Evolutionary conservation across 2,797 vertebrate genomes (phyloP).

Genomic region (Lagodon rhomboides): DNA sequence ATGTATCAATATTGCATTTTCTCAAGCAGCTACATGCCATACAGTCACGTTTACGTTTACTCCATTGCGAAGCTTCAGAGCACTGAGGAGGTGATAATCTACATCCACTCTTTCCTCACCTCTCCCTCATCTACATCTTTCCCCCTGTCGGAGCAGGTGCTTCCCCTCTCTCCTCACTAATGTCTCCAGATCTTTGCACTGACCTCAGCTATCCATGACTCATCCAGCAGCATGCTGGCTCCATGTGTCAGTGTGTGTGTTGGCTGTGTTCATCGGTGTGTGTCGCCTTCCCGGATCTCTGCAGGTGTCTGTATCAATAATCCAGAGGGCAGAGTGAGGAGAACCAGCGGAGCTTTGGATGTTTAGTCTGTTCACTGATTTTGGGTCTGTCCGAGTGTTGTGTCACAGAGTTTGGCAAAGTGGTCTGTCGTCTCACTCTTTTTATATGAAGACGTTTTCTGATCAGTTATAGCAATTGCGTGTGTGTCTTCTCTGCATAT

Average conservation of each 20-base stretch:
- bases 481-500: neutral
- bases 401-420: slow-evolving; percentile 4
- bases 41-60: neutral
- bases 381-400: slow-evolving; percentile 13
- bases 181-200: slow-evolving; percentile 67
- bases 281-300: slow-evolving; percentile 69
- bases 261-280: slow-evolving; percentile 63
- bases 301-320: slow-evolving; percentile 79
- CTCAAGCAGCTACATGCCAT: neutral
- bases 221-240: slow-evolving; percentile 68
- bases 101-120: slow-evolving; percentile 4
- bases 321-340: slow-evolving; percentile 52
- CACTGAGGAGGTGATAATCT: neutral
- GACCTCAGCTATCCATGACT: slow-evolving; percentile 81
- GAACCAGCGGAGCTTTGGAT: slow-evolving; percentile 48
- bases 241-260: slow-evolving; percentile 54
- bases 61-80: neutral
- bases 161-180: slow-evolving; percentile 63
- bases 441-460: neutral
- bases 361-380: slow-evolving; percentile 26
- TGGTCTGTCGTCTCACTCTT: neutral
- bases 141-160: slow-evolving; percentile 67
- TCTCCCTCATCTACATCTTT: neutral
- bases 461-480: neutral
- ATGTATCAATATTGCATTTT: neutral